phyloP scores from a whole-genome alignment of 1,140 invertebrate species.

The Drosophila parvula region DNA sequence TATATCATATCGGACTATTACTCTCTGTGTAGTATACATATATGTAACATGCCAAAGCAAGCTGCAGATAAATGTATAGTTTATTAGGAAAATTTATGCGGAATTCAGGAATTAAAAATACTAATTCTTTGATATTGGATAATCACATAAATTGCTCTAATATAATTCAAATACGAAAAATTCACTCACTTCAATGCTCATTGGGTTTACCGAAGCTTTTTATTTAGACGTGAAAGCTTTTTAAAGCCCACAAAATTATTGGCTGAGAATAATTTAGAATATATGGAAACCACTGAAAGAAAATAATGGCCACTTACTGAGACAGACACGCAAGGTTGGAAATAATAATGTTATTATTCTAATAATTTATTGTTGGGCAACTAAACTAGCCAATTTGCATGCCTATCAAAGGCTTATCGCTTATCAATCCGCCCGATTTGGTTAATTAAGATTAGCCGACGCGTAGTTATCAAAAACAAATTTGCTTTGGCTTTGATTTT shows the following conservation, averaged over 20 bases:
- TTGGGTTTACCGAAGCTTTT: constrained; percentile 38
- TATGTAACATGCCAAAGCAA: too few species aligned
- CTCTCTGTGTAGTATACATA: too few species aligned
- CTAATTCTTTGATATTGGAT: not conserved
- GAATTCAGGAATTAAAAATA: too few species aligned
- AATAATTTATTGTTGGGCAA: not conserved
- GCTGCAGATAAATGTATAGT: too few species aligned
- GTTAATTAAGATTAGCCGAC: constrained; percentile 32
- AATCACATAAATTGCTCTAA: not conserved
- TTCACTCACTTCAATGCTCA: constrained; percentile 1
- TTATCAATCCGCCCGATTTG: constrained; percentile 20
- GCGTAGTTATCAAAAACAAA: constrained; percentile 26
- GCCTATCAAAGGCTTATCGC: constrained; percentile 23
- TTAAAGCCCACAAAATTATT: constrained; percentile 2
- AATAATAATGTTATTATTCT: not conserved
- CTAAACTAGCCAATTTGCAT: constrained; percentile 4
- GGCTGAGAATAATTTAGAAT: not conserved
- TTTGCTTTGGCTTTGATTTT: constrained; percentile 39
- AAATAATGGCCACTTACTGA: not conserved
- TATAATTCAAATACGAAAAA: not conserved
- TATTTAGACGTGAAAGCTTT: constrained; percentile 1
- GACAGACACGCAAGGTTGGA: not conserved
- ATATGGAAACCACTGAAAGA: constrained; percentile 7
- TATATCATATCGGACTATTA: too few species aligned
- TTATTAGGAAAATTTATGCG: too few species aligned